Percentiles rank a stretch among this genome's conserved stretches.
Conservation (phyloP, 30 jellyfish, hydroid and myxozoan species). For the Nemopilema nomurai region DNA sequence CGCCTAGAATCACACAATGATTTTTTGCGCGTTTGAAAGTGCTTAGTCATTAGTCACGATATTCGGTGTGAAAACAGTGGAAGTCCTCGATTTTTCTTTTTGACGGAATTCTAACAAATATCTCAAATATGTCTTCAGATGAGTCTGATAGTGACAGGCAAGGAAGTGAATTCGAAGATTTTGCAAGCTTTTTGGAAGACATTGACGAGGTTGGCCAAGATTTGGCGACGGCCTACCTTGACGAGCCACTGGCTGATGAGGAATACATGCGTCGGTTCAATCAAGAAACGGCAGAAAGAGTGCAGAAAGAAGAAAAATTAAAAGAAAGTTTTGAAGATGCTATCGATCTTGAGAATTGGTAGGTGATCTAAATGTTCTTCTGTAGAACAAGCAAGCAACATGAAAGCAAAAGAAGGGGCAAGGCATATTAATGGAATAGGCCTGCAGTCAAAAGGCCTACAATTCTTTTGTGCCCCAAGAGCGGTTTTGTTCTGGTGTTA, state of each 20-base stretch:
- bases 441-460: constrained; percentile 12
- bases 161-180: constrained; percentile 11
- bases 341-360: not conserved
- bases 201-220: constrained; percentile 10
- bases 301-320: not conserved
- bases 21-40: not conserved
- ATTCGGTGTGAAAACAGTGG: not conserved
- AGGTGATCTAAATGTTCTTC: constrained; percentile 7
- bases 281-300: constrained; percentile 16
- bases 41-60: not conserved
- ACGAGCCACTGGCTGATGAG: not conserved
- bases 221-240: constrained; percentile 9
- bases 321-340: not conserved
- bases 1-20: not conserved
- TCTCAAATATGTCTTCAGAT: constrained; percentile 1
- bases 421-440: constrained; percentile 10
- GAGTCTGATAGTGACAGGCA: not conserved
- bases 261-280: not conserved
- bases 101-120: not conserved
- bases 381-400: constrained; percentile 10
- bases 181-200: constrained; percentile 17
- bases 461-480: constrained; percentile 8
- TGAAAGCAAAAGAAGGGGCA: constrained; percentile 15
- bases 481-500: constrained; percentile 1
- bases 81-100: not conserved